Percentiles rank a stretch among this genome's conserved stretches.
Conservation (phyloP, 2,888 invertebrate genomes). For the Chesias legatella region DNA sequence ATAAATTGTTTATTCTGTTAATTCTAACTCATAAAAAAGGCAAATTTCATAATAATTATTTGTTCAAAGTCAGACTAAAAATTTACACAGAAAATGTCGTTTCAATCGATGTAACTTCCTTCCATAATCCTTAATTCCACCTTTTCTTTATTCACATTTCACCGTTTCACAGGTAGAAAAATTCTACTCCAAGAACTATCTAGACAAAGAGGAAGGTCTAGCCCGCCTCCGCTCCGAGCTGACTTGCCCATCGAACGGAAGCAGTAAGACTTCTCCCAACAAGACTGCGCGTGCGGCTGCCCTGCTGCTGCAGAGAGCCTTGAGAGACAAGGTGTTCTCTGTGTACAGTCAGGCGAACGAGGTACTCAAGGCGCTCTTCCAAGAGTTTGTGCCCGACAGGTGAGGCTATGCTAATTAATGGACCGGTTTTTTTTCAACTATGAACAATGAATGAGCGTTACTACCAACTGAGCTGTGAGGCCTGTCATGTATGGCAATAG, state of each 20-base stretch:
- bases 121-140: no score
- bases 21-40: no score
- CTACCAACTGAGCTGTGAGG: no score
- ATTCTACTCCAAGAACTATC: constrained; percentile 93
- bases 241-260: constrained; percentile 63
- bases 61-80: no score
- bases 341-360: constrained; percentile 93
- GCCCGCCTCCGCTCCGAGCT: constrained; percentile 79
- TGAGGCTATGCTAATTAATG: constrained; percentile 42
- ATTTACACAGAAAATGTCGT: no score
- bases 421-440: no score
- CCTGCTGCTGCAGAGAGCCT: constrained; percentile 87
- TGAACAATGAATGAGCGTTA: no score
- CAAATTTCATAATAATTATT: no score
- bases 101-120: no score
- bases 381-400: constrained; percentile 91
- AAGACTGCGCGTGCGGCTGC: constrained; percentile 92
- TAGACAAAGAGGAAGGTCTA: constrained; percentile 94
- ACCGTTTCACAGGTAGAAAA: constrained; percentile 93
- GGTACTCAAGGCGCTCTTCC: constrained; percentile 88
- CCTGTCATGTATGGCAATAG: no score
- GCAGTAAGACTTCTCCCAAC: constrained; percentile 81
- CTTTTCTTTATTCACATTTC: no score
- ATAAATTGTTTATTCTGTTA: no score
- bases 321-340: constrained; percentile 93